A percentile compares a stretch with the other conserved stretches of the same genome.
Evolutionary conservation across 1,140 invertebrate species (phyloP).

Genomic region (Musca vetustissima): DNA sequence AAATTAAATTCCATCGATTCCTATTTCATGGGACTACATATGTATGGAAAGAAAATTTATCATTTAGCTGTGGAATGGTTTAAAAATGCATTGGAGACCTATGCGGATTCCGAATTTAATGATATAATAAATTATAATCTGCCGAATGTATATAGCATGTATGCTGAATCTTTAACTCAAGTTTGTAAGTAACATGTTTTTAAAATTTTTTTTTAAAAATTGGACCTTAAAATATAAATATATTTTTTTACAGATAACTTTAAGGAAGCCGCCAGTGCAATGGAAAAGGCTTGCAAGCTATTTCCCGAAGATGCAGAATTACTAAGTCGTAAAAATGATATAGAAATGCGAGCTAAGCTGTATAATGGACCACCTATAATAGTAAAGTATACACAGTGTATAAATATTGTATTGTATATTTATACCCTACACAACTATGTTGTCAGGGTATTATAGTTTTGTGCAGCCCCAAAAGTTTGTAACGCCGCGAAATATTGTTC

Average conservation of each 20-base stretch:
- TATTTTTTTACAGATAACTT: slow-evolving; percentile 30
- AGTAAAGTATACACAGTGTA: background rate
- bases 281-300: slow-evolving; percentile 35
- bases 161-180: slow-evolving; percentile 11
- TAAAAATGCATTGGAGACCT: background rate
- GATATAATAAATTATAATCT: background rate
- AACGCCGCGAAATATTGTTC: no score
- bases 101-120: background rate
- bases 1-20: slow-evolving; percentile 25
- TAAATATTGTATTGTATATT: no score
- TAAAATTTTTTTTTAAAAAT: background rate
- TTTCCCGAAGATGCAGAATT: slow-evolving; percentile 40
- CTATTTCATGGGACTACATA: slow-evolving; percentile 13
- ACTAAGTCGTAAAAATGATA: slow-evolving; percentile 72
- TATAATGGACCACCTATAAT: background rate
- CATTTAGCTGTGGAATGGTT: slow-evolving; percentile 15
- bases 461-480: no score
- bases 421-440: no score
- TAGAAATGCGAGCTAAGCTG: slow-evolving; percentile 44
- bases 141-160: slow-evolving; percentile 8
- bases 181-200: background rate
- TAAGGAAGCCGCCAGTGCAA: slow-evolving; percentile 38
- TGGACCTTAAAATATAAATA: no score
- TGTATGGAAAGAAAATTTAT: background rate
- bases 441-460: no score